These are phyloP conservation scores for Drosophila fulvimacula DNA, from an alignment of 2,888 invertebrate genomes.

Conservation along the genomic window DNA sequence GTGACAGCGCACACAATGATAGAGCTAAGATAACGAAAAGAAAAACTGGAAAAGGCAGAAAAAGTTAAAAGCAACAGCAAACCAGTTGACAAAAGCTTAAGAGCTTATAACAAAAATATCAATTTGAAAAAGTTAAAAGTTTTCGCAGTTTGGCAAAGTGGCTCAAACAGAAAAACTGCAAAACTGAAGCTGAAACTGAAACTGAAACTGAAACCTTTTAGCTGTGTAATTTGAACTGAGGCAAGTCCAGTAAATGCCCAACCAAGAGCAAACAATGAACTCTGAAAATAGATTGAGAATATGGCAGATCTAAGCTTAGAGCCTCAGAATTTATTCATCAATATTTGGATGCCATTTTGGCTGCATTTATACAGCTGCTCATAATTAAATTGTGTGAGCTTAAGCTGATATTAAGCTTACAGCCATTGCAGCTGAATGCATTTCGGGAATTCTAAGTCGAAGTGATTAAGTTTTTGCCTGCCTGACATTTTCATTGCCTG, in stretches of 20 bases:
- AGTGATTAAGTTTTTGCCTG: neutral
- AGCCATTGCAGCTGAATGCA: conserved; percentile 18
- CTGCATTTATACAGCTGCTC: conserved; percentile 18
- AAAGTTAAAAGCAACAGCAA: conserved; percentile 17
- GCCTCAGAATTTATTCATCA: conserved; percentile 13
- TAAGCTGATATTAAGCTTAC: conserved; percentile 7
- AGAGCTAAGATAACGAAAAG: neutral
- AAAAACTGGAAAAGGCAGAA: conserved; percentile 1
- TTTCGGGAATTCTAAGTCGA: conserved; percentile 1
- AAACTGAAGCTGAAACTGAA: conserved; percentile 3
- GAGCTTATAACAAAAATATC: conserved; percentile 32
- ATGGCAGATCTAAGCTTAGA: neutral
- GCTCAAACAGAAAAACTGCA: conserved; percentile 3
- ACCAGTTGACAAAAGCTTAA: conserved; percentile 26
- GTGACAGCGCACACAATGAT: neutral
- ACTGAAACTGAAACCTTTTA: conserved; percentile 10
- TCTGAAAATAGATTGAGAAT: conserved; percentile 10
- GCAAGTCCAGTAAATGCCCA: conserved; percentile 29
- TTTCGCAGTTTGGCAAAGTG: conserved; percentile 6
- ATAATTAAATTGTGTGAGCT: conserved; percentile 25
- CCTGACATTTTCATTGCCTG: conserved; percentile 9
- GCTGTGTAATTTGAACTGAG: conserved; percentile 21
- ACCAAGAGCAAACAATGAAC: conserved; percentile 8
- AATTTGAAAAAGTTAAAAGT: conserved; percentile 21
- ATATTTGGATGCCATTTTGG: conserved; percentile 8